Evolutionary conservation across 2,888 invertebrate genomes (phyloP), one percentile per base, ranked within the genome.

Genomic region (Halocaridina rubra): DNA sequence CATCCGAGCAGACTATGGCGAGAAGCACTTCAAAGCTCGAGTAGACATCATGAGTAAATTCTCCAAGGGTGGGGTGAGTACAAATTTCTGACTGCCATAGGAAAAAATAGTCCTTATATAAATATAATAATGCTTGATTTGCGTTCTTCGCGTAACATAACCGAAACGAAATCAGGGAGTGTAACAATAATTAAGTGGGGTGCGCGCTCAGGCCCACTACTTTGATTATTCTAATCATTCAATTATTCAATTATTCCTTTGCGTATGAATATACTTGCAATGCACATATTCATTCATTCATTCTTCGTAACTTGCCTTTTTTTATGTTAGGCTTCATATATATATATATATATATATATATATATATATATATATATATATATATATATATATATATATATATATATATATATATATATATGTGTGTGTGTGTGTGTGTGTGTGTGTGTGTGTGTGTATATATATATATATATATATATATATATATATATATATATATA

Each of bases 11-110:
- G 94, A 95, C 88, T 96, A 96, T 90, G 95, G 95, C 16, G 94
- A 95, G 91, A 94, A 95, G 90, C 95, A 96, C 91, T 97, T 96
- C 91, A 96, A 96, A 90, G 93, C 94, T 88, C 95, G 95, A 84
- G 93, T 96, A 90, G 92, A 95, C 76, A 94, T 95, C 89, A 93
- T 96, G 89, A 95, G 95, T 89, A 95, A 95, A n/a, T 80, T 74
- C 27, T 16, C 80, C 64, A 74, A 10, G 30, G 39, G 33, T 3
- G 80, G 80, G 33, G 80, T 80, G 33, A 30, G 80, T 80, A 30
- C 24, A 27, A 13, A 16, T n/a, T n/a, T n/a, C n/a, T n/a, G n/a
- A n/a, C n/a, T n/a, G n/a, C n/a, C n/a, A n/a, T n/a, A n/a, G n/a
- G n/a, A n/a, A n/a, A n/a, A n/a, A n/a, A n/a, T n/a, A n/a, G n/a